phyloP scores from a whole-genome alignment of 2,797 vertebrate genomes.

The Arrhamphus sclerolepis region DNA sequence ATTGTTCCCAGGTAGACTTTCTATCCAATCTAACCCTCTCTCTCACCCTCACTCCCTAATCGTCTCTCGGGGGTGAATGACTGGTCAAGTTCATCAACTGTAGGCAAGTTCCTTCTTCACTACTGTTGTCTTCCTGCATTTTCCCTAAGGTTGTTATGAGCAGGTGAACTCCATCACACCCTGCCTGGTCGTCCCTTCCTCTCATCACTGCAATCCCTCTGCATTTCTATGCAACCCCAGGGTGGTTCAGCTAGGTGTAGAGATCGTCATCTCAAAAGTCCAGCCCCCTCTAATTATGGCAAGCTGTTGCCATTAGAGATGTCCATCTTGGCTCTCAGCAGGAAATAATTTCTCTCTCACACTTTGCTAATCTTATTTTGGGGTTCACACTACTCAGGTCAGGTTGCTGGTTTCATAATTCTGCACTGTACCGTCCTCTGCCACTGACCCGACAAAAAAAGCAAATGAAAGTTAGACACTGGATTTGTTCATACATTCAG shows the following conservation, averaged over 20 bases:
- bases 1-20: conserved; percentile 11
- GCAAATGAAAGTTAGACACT: too few species aligned
- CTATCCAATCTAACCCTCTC: conserved; percentile 7
- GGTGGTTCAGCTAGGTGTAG: conserved; percentile 43
- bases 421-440: too few species aligned
- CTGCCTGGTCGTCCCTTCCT: conserved; percentile 12
- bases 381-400: too few species aligned
- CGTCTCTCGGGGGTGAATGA: conserved; percentile 18
- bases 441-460: too few species aligned
- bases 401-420: too few species aligned
- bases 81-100: conserved; percentile 44
- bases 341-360: conserved; percentile 33
- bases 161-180: conserved; percentile 26
- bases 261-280: conserved; percentile 64
- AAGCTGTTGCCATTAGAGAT: conserved; percentile 44
- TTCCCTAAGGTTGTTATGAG: conserved; percentile 44
- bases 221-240: conserved; percentile 18
- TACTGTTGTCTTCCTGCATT: conserved; percentile 4
- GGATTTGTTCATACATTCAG: too few species aligned
- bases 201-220: conserved; percentile 7
- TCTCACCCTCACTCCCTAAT: conserved; percentile 3
- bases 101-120: conserved; percentile 11
- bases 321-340: conserved; percentile 60
- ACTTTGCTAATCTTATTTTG: too few species aligned
- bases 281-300: conserved; percentile 64